Percentiles rank a stretch among this genome's conserved stretches.
These are phyloP conservation scores for Myotis lucifugus DNA, from an alignment of 2,113 vertebrate genomes.

Conservation along the genomic window DNA sequence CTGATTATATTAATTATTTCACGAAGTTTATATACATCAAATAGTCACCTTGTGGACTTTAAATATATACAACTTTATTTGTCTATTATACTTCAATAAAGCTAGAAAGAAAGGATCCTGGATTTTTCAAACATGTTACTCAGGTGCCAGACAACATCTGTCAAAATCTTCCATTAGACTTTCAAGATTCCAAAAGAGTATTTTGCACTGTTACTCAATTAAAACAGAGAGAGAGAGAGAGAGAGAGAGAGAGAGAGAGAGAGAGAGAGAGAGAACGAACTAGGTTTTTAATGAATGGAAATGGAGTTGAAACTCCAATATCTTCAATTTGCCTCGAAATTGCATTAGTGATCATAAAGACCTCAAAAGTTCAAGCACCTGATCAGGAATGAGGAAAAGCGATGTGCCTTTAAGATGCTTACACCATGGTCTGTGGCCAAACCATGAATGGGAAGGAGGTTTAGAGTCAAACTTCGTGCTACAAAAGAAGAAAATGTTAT, in stretches of 20 bases:
- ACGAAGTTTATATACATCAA: not conserved
- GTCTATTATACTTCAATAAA: not conserved
- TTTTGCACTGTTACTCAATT: not conserved
- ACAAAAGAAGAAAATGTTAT: not conserved
- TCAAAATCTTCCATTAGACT: not conserved
- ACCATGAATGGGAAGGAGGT: not conserved
- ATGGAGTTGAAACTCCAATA: not conserved
- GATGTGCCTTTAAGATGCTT: not conserved
- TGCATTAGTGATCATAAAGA: not conserved
- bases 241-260: too few relatives aligned
- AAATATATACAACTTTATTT: not conserved
- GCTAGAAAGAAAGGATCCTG: not conserved
- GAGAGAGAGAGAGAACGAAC: too few relatives aligned
- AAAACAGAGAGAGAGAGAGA: not conserved
- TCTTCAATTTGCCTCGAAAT: not conserved
- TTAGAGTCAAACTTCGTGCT: constrained; percentile 21
- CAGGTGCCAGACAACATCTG: not conserved
- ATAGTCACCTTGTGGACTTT: not conserved
- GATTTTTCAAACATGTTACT: constrained; percentile 43
- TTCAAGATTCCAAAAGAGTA: not conserved
- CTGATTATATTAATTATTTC: not conserved
- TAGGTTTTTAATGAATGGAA: not conserved
- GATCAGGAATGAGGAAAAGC: not conserved
- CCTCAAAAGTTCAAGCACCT: not conserved
- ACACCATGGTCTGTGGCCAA: not conserved